Percentiles rank a stretch among this genome's conserved stretches.
These are phyloP conservation scores for Thryonomys swinderianus DNA, from an alignment of 2,113 vertebrate genomes.

Conservation along the genomic window DNA sequence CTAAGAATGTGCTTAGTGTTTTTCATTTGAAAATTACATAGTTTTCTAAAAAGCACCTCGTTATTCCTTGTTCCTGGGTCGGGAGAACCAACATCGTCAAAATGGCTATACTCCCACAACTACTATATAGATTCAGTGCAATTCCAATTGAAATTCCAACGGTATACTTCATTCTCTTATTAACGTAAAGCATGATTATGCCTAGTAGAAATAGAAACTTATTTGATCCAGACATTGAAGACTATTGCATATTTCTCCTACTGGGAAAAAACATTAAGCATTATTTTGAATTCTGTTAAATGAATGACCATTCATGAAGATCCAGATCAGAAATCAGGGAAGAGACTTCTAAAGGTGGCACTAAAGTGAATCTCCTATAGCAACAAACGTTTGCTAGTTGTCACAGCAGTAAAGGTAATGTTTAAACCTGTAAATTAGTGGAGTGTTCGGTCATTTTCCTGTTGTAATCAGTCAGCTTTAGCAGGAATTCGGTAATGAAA, in stretches of 20 bases:
- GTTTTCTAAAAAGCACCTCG: constrained; percentile 52
- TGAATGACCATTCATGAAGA: background rate
- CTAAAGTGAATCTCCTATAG: background rate
- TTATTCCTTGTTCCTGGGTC: too few relatives aligned
- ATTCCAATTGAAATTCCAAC: too few relatives aligned
- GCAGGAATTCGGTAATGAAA: background rate
- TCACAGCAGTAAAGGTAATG: constrained; percentile 34
- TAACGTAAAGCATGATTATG: constrained; percentile 66
- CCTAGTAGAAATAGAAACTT: constrained; percentile 57
- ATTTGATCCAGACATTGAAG: constrained; percentile 51
- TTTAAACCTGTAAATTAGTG: constrained; percentile 3
- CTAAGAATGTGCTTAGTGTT: constrained; percentile 72
- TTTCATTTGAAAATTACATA: constrained; percentile 75
- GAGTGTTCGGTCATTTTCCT: background rate
- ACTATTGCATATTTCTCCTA: constrained; percentile 43
- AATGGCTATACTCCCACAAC: too few relatives aligned
- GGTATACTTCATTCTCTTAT: constrained; percentile 61
- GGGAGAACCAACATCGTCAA: too few relatives aligned
- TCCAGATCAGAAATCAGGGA: constrained; percentile 19
- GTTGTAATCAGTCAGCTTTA: constrained; percentile 4
- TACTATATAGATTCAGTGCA: too few relatives aligned
- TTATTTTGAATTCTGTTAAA: constrained; percentile 63
- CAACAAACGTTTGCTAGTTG: background rate
- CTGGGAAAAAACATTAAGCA: background rate
- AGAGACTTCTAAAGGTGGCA: background rate